A percentile compares a stretch with the other conserved stretches of the same genome.
Conservation (phyloP, 2,888 invertebrate genomes). For the Caenorhabditis japonica region DNA sequence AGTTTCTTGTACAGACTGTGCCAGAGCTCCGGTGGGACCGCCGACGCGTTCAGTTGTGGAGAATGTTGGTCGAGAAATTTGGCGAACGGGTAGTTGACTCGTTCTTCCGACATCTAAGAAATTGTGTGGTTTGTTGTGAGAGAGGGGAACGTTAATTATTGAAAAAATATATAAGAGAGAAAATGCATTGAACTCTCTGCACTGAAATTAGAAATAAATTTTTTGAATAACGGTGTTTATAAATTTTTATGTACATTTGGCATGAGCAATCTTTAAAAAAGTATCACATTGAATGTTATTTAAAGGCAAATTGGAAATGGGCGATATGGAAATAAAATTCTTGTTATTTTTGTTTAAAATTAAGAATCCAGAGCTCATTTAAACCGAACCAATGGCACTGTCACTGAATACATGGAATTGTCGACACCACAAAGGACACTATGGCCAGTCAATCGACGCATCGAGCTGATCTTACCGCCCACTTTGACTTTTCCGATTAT, state of each 20-base stretch:
- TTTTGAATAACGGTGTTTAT: slow-evolving; percentile 1
- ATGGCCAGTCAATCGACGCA: slow-evolving; percentile 52
- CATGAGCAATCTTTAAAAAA: not conserved
- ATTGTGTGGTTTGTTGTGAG: too few relatives aligned
- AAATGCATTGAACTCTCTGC: too few relatives aligned
- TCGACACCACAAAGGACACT: slow-evolving; percentile 64
- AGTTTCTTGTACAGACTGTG: slow-evolving; percentile 66
- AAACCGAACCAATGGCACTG: slow-evolving; percentile 54
- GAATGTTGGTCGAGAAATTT: slow-evolving; percentile 66
- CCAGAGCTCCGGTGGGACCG: slow-evolving; percentile 70
- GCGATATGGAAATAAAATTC: not conserved
- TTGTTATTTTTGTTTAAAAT: too few relatives aligned
- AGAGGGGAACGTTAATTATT: not conserved
- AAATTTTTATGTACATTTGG: not conserved
- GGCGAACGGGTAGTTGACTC: slow-evolving; percentile 53
- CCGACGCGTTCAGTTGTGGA: slow-evolving; percentile 66
- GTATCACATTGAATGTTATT: slow-evolving; percentile 5
- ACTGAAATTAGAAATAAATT: too few relatives aligned
- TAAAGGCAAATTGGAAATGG: not conserved
- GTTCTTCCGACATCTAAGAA: slow-evolving; percentile 29
- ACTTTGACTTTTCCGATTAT: slow-evolving; percentile 63
- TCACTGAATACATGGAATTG: slow-evolving; percentile 64
- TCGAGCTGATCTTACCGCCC: slow-evolving; percentile 57
- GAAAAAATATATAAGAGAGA: not conserved
- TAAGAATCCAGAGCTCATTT: slow-evolving; percentile 19